Conservation (phyloP, 1,140 invertebrate genomes). For the Drosophila repleta region DNA sequence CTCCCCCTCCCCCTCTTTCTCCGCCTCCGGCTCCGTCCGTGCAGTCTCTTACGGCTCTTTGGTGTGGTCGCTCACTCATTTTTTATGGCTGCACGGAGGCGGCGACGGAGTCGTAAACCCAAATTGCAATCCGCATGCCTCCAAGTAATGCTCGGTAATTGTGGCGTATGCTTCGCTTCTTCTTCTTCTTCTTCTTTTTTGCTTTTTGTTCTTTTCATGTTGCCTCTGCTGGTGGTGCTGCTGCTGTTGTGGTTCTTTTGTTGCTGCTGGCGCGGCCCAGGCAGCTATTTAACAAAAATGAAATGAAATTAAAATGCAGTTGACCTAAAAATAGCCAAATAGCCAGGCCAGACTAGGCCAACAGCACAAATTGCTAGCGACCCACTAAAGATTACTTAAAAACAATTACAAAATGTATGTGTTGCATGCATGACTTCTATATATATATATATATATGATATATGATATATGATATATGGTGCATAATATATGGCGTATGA, state of each 20-base stretch:
- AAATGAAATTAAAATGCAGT: slow-evolving; percentile 75
- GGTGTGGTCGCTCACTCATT: slow-evolving; percentile 8
- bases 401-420: not conserved
- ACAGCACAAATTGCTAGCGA: slow-evolving; percentile 18
- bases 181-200: not conserved
- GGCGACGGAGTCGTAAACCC: slow-evolving; percentile 58
- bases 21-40: not conserved
- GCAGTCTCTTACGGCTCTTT: slow-evolving; percentile 4
- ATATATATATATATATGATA: slow-evolving; percentile 1
- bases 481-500: too few species aligned
- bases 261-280: slow-evolving; percentile 26
- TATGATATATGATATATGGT: too few species aligned
- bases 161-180: slow-evolving; percentile 38
- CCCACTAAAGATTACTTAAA: slow-evolving; percentile 31
- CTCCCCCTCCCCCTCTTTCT: too few species aligned
- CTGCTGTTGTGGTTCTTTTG: slow-evolving; percentile 30
- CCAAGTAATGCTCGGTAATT: slow-evolving; percentile 51
- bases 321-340: slow-evolving; percentile 71
- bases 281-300: slow-evolving; percentile 65
- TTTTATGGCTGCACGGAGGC: slow-evolving; percentile 33
- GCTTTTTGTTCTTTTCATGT: not conserved
- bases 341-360: slow-evolving; percentile 23
- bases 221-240: slow-evolving; percentile 14
- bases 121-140: slow-evolving; percentile 71
- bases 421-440: not conserved